Evolutionary conservation across 2,888 invertebrate genomes (phyloP).

Genomic region (Lordiphosa andalusiaca): DNA sequence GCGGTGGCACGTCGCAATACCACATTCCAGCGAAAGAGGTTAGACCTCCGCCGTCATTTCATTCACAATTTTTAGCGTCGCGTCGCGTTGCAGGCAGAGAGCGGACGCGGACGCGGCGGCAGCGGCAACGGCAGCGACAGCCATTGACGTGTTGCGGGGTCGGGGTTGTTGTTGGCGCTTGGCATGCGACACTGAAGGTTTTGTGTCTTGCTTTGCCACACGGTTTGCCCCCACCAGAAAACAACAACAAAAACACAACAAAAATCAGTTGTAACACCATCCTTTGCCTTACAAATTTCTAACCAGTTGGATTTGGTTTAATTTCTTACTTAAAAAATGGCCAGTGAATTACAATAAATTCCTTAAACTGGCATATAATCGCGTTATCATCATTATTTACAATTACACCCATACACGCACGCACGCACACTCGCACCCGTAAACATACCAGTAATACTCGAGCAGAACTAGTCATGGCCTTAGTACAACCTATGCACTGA

Average conservation of each 20-base stretch:
- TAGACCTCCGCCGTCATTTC: constrained; percentile 77
- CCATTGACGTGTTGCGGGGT: constrained; percentile 22
- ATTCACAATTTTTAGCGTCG: constrained; percentile 77
- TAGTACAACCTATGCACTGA: too few species aligned
- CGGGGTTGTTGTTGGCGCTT: constrained; percentile 40
- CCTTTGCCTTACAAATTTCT: constrained; percentile 22
- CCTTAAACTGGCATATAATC: constrained; percentile 62
- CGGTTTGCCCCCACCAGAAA: too few species aligned
- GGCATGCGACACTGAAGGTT: constrained; percentile 56
- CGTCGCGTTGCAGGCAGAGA: constrained; percentile 18
- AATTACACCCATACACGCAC: constrained; percentile 46
- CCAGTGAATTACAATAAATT: constrained; percentile 63
- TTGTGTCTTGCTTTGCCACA: background rate
- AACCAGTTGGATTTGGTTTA: constrained; percentile 44
- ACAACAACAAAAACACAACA: too few species aligned
- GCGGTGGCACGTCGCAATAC: constrained; percentile 72
- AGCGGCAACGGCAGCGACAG: constrained; percentile 22
- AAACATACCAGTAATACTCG: too few species aligned
- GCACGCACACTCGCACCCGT: constrained; percentile 1
- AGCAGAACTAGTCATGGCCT: too few species aligned
- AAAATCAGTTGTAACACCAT: too few species aligned
- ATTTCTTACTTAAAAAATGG: constrained; percentile 54
- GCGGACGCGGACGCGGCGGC: constrained; percentile 1
- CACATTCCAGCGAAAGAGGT: constrained; percentile 77
- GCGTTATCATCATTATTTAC: constrained; percentile 67